Base-by-base conservation (phyloP, 1,140 invertebrate genomes). In the Hydropsyche tenuis region DNA sequence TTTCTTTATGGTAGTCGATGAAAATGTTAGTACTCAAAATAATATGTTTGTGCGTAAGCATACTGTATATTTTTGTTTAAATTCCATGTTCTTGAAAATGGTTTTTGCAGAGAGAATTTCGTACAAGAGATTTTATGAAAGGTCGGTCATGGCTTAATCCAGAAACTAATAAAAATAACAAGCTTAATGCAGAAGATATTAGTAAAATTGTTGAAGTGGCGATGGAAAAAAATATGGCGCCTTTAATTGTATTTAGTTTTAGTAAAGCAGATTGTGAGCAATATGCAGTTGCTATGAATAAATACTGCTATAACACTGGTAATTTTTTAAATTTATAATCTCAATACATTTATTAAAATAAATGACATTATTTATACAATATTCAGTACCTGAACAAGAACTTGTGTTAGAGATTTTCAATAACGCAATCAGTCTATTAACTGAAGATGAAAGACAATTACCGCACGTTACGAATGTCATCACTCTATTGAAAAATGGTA, bases 201-300 rank as follows among this genome's bases (percentile, higher is more conserved):
- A 1, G 9, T 37, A 27, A 60, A 25, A 60, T 23, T 60, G 56
- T 60, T 7, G 25, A 12, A 25, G 25, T 5, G 12, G 23, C 99
- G 22, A 98, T 99, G 94, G 96, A 99, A 81, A 85, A 95, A 62
- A 96, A 97, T 81, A 96, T 99, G 84, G 95, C 96, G 0, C 98
- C 98, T 0, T 96, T 98, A 16, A 99, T 99, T 79, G 94, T 99
- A 68, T 99, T 99, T 84, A 99, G 96, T 81, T 99, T 99, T 83
- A 98, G 96, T 78, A 98, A 98, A 81, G 98, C 98, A 81, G 97
- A 99, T 76, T 99, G 98, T 81, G 98, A 99, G 83, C 82, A 92
- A 0, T 99, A 99, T 83, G 98, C 97, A 0, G 90, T 96, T 85
- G 93, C 96, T 83, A 93, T 99, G 91, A 90, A 96, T 0, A 96